phyloP scores from a whole-genome alignment of 2,113 vertebrate species.

The Machaerirhynchus nigripectus region DNA sequence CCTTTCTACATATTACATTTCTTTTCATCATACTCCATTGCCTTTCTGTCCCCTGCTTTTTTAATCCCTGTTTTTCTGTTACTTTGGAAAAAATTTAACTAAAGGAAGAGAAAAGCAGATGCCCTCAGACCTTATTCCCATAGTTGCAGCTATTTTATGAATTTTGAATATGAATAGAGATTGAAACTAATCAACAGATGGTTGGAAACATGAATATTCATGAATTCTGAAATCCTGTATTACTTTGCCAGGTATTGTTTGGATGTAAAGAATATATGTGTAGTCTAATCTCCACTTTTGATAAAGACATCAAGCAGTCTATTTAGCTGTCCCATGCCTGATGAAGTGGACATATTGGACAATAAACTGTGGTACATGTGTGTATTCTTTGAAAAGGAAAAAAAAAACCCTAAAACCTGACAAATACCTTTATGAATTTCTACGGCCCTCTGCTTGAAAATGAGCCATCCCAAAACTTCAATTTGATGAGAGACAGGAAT shows the following conservation, averaged over 20 bases:
- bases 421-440: background rate
- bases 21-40: background rate
- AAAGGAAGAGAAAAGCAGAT: background rate
- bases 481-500: background rate
- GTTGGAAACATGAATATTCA: slow-evolving; percentile 24
- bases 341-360: background rate
- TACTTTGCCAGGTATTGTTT: background rate
- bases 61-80: background rate
- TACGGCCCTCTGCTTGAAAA: background rate
- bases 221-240: background rate
- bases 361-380: background rate
- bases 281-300: background rate
- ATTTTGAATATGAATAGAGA: background rate
- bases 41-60: background rate
- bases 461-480: background rate
- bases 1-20: background rate
- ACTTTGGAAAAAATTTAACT: background rate
- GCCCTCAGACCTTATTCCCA: background rate
- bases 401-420: background rate
- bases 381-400: background rate
- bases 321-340: background rate
- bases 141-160: background rate
- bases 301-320: background rate
- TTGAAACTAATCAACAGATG: slow-evolving; percentile 41
- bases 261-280: background rate